Conservation (phyloP, 37 sponge, comb jelly and placozoan genomes). For the Chondrilla cf. caribensis region DNA sequence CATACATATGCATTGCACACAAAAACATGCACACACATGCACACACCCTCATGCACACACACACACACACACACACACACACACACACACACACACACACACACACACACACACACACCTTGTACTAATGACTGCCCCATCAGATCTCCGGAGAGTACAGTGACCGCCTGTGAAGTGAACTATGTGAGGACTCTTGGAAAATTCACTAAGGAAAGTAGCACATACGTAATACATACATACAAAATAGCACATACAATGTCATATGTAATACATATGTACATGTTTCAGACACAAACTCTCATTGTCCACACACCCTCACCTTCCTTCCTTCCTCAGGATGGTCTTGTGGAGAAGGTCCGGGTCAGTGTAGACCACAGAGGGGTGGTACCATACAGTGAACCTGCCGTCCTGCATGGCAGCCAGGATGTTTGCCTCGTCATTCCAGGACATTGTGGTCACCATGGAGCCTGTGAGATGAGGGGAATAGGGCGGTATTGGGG, state of each 20-base stretch:
- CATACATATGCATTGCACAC: too few relatives aligned
- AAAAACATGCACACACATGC: neutral
- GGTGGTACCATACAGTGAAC: constrained; percentile 90
- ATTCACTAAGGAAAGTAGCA: constrained; percentile 58
- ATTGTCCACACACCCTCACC: constrained; percentile 33
- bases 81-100: neutral
- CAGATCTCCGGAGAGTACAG: constrained; percentile 77
- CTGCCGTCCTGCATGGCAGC: constrained; percentile 79
- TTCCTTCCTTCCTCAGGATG: constrained; percentile 50
- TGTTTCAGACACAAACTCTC: neutral
- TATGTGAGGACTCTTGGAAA: constrained; percentile 81
- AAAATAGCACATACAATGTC: neutral
- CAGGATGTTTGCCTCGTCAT: constrained; percentile 81
- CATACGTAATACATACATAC: neutral
- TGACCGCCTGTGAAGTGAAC: constrained; percentile 71
- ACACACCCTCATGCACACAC: constrained; percentile 38
- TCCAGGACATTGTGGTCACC: constrained; percentile 86
- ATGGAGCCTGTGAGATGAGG: constrained; percentile 63
- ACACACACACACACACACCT: constrained; percentile 37
- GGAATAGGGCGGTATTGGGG: neutral
- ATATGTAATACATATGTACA: too few relatives aligned
- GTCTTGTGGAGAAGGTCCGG: constrained; percentile 79
- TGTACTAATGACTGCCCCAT: constrained; percentile 85
- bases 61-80: too few relatives aligned
- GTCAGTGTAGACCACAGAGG: constrained; percentile 81